phyloP scores from a whole-genome alignment of 2,888 invertebrate genomes.

The Andrena marginata region DNA sequence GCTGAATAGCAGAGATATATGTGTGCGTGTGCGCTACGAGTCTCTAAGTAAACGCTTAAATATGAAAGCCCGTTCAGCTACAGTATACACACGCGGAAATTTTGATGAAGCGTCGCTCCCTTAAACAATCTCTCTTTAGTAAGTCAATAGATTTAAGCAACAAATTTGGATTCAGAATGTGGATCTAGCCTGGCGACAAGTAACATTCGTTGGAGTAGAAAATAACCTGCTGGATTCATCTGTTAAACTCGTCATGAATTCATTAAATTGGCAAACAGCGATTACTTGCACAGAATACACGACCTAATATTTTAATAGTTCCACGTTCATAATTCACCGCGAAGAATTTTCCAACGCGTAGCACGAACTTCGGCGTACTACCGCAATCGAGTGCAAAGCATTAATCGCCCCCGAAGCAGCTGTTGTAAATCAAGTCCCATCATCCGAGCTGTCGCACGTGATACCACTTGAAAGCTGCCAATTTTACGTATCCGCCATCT shows the following conservation, averaged over 20 bases:
- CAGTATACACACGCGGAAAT: slow-evolving; percentile 70
- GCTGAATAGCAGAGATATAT: slow-evolving; percentile 35
- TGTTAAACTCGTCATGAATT: neutral
- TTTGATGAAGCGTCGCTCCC: slow-evolving; percentile 73
- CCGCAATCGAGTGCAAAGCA: neutral
- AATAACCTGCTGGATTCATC: neutral
- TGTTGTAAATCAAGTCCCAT: slow-evolving; percentile 21
- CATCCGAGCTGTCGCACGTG: slow-evolving; percentile 33
- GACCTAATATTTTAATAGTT: too few species aligned
- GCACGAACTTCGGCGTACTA: too few species aligned
- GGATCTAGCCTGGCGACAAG: neutral
- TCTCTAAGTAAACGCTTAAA: slow-evolving; percentile 55
- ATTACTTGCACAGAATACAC: too few species aligned
- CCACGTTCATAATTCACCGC: too few species aligned
- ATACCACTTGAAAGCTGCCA: slow-evolving; percentile 52
- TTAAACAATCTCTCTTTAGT: slow-evolving; percentile 52
- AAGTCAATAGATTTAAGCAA: slow-evolving; percentile 31
- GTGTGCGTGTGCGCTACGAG: slow-evolving; percentile 29
- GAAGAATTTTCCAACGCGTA: neutral
- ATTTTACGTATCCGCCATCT: slow-evolving; percentile 47
- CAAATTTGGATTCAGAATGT: slow-evolving; percentile 18
- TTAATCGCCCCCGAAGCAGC: slow-evolving; percentile 11
- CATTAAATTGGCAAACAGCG: neutral
- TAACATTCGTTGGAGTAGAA: neutral
- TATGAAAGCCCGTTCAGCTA: slow-evolving; percentile 68